Base-by-base conservation (phyloP, 2,797 vertebrate genomes). In the Eidolon dupreanum region DNA sequence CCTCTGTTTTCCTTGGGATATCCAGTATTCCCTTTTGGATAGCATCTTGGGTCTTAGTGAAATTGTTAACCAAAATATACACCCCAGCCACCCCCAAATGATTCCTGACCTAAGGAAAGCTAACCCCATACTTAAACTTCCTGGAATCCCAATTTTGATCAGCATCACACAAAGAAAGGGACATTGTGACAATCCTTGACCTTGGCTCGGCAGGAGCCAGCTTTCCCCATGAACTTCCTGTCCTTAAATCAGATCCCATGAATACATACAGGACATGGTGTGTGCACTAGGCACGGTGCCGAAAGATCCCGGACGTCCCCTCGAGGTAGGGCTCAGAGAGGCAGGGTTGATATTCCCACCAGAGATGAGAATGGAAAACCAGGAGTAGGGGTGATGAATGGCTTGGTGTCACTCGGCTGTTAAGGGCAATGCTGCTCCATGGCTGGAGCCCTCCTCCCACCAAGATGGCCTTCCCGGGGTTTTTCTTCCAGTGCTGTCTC, bases 251-350 rank as follows among this genome's bases (percentile, higher is more conserved):
- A 36, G 55, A 31, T 24, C 38, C 53, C 41, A 43, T 13, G 57
- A 66, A 36, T 2, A 33, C 7, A 2, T 9, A 17, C 38, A 8
- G 12, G 41, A 13, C 1, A 0, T 1, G 5, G 5, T 31, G 17
- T 17, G 16, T 7, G 6, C 12, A 24, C n/a, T 6, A 8, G 28
- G 17, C 33, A 10, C 17, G 0, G 1, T 16, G 46, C 41, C 15
- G 15, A 10, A 11, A 9, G 53, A 8, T 43, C n/a, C 16, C 26
- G 28, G 12, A 10, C 12, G 55, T 41, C 26, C 15, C 65, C 36
- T 87, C 6, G 2, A 3, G 20, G 22, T 24, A 41, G 43, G 28
- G 15, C 75, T 68, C 28, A 3, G 19, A 12, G 17, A 63, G n/a
- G 16, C 36, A 49, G 55, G 84, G 20, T 36, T 1, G 15, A 4